Evolutionary conservation across 2,888 invertebrate species (phyloP).

Genomic region (Asteroscopus sphinx): DNA sequence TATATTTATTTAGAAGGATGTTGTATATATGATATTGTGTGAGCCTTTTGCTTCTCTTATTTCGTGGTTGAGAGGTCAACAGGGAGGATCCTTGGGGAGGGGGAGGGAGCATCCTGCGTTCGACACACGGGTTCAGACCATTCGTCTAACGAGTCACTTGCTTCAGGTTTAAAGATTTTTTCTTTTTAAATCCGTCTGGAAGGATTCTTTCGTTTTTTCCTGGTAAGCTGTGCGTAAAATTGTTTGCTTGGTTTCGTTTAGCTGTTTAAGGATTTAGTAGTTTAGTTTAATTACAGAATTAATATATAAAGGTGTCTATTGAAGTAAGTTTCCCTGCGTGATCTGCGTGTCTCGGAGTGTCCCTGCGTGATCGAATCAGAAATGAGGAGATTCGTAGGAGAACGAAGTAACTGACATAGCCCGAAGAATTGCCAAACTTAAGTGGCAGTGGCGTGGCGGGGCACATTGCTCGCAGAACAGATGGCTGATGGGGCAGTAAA

Average conservation of each 20-base stretch:
- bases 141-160: constrained; percentile 79
- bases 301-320: no score
- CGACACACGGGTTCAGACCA: constrained; percentile 74
- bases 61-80: constrained; percentile 60
- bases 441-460: no score
- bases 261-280: constrained; percentile 3
- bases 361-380: no score
- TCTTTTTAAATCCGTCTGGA: constrained; percentile 62
- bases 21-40: no score
- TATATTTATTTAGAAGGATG: no score
- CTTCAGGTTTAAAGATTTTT: constrained; percentile 71
- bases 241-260: constrained; percentile 17
- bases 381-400: no score
- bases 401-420: no score
- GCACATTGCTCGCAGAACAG: no score
- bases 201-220: constrained; percentile 28
- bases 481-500: no score
- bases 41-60: constrained; percentile 23
- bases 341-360: no score
- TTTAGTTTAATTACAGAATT: not conserved
- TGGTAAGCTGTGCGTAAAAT: constrained; percentile 44
- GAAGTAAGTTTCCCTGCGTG: no score
- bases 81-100: constrained; percentile 44
- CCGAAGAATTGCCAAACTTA: no score
- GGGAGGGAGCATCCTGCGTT: constrained; percentile 68